Base-by-base conservation (phyloP, 1,140 invertebrate genomes). In the Aphaenogaster ashmeadi region DNA sequence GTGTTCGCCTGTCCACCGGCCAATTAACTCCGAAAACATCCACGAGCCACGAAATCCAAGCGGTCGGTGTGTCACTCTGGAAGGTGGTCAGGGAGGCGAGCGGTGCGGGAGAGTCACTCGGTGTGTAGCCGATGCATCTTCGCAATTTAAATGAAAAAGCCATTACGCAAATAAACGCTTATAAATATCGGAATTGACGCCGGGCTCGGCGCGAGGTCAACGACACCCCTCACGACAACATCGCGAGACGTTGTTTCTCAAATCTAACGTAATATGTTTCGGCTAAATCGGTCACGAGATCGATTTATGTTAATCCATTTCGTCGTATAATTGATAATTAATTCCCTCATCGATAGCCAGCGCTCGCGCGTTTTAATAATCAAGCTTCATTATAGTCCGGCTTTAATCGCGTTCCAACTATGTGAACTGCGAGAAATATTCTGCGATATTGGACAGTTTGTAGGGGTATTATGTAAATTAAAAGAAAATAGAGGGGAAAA, bases 11-110 rank as follows among this genome's bases (percentile, higher is more conserved):
- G 58, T 86, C 69, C 89, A 66, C 38, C 33, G 91, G 90, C 89
- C 91, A 94, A 94, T 94, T 94, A 94, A 92, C 92, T 92, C 89
- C 83, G 91, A 93, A 94, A 93, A 93, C 92, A 92, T 90, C 88
- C 87, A 88, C 90, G 84, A 86, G 87, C 86, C 56, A 84, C 83
- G 84, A 92, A 93, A 94, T 87, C 83, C 87, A 67, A 89, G 84
- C 77, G 67, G 85, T 87, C 56, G 69, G 38, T 54, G n/a, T 58
- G 75, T 56, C 44, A 74, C 41, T 74, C 15, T 33, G 80, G n/a
- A 74, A 60, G 69, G 33, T 60, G 36, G 36, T 78, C 11, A 21
- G 66, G 18, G 41, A n/a, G 0, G 72, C 13, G 36, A 62, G 27
- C 33, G 33, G 38, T 11, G n/a, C 60, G 21, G n/a, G 58, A 9